Conservation (phyloP, 2,888 invertebrate species). For the Nysson spinosus region DNA sequence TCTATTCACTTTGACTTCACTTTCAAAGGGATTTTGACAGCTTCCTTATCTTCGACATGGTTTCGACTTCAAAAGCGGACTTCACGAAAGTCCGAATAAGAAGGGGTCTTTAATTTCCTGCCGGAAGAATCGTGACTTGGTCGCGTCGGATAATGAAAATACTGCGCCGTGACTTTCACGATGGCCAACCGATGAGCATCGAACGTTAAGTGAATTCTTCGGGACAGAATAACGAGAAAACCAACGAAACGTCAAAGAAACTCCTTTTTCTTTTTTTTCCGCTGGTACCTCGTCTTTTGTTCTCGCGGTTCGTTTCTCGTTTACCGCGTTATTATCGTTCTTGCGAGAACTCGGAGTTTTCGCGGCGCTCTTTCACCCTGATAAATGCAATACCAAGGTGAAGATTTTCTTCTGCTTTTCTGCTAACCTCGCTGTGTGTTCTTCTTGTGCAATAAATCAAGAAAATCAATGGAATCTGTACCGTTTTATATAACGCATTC, state of each 20-base stretch:
- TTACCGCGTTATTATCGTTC: not conserved
- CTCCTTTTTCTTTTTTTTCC: constrained; percentile 23
- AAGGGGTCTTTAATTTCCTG: not conserved
- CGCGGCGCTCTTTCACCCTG: no score
- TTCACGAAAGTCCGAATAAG: not conserved
- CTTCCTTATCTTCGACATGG: no score
- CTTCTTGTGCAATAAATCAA: no score
- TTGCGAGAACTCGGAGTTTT: not conserved
- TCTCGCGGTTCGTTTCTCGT: not conserved
- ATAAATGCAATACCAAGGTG: no score
- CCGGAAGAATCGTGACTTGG: constrained; percentile 14
- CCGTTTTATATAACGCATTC: no score
- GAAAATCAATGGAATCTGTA: no score
- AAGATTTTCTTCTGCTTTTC: no score
- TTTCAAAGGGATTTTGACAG: no score
- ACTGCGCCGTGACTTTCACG: constrained; percentile 13
- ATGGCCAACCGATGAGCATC: constrained; percentile 10
- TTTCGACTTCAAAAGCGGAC: not conserved
- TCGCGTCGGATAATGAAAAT: constrained; percentile 46
- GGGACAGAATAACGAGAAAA: constrained; percentile 25
- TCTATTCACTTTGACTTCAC: no score
- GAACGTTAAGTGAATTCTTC: constrained; percentile 27
- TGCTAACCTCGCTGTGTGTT: not conserved
- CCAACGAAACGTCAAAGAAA: constrained; percentile 25
- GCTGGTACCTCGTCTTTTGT: not conserved